phyloP scores from a whole-genome alignment of 37 sponge, comb jelly and placozoan species.

The Corticium candelabrum region DNA sequence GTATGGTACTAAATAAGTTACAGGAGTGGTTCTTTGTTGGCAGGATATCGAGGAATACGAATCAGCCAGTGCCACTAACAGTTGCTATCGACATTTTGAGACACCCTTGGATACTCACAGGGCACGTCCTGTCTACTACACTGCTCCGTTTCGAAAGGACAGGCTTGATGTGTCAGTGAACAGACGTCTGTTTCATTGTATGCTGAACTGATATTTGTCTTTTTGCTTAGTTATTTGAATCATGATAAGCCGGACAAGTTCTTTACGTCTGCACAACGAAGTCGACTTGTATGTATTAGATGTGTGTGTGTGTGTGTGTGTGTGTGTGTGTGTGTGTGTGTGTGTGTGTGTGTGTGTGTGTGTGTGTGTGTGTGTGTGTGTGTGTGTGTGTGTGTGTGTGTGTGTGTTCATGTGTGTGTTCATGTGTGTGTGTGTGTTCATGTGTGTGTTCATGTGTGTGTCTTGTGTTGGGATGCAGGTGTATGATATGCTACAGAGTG shows the following conservation, averaged over 20 bases:
- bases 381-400: conserved; percentile 12
- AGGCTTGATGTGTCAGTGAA: neutral
- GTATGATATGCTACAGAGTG: neutral
- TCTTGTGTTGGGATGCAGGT: conserved; percentile 12
- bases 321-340: neutral
- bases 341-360: conserved; percentile 17
- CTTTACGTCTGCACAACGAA: neutral
- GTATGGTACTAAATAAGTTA: too few species aligned
- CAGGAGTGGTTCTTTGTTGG: too few species aligned
- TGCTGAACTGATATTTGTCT: neutral
- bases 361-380: conserved; percentile 19
- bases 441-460: conserved; percentile 15
- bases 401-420: conserved; percentile 16
- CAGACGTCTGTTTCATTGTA: too few species aligned
- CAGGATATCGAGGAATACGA: too few species aligned
- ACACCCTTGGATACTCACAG: neutral
- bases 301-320: conserved; percentile 2
- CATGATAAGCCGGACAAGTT: neutral
- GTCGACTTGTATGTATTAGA: conserved; percentile 2
- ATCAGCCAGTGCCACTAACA: too few species aligned
- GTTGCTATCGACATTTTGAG: too few species aligned
- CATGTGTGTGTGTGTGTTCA: conserved; percentile 5
- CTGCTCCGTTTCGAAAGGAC: neutral
- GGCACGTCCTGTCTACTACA: neutral
- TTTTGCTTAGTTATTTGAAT: neutral